phyloP scores from a whole-genome alignment of 1,140 invertebrate genomes.

The Macrostomum lignano region DNA sequence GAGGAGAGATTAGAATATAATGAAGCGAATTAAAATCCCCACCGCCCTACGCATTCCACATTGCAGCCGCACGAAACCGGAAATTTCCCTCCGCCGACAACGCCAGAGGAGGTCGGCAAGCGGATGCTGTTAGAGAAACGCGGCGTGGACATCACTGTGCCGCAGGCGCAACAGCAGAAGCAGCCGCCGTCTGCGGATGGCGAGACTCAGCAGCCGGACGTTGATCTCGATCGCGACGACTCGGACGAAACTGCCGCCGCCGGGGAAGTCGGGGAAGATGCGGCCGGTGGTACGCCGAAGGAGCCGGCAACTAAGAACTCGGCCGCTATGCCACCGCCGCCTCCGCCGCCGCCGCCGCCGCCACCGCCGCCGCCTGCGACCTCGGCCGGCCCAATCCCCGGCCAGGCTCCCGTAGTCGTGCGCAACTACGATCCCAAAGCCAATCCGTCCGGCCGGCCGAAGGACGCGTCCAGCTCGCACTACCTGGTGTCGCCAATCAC shows the following conservation, averaged over 20 bases:
- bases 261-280: slow-evolving; percentile 10
- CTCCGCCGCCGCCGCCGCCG: slow-evolving; percentile 21
- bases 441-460: slow-evolving; percentile 7
- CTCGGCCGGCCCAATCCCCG: too few relatives aligned
- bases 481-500: slow-evolving; percentile 90
- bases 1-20: too few relatives aligned
- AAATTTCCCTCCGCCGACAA: slow-evolving; percentile 70
- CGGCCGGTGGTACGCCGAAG: slow-evolving; percentile 9
- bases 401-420: slow-evolving; percentile 40
- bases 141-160: too few relatives aligned
- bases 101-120: slow-evolving; percentile 77
- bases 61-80: slow-evolving; percentile 13
- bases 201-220: too few relatives aligned
- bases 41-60: too few relatives aligned
- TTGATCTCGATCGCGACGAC: too few relatives aligned
- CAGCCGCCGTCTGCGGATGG: too few relatives aligned
- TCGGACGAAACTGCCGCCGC: slow-evolving; percentile 11
- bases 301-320: slow-evolving; percentile 8
- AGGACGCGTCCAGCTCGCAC: slow-evolving; percentile 36
- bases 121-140: too few relatives aligned
- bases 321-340: slow-evolving; percentile 14
- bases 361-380: slow-evolving; percentile 33
- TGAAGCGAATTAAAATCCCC: too few relatives aligned
- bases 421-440: slow-evolving; percentile 83
- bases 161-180: too few relatives aligned